phyloP scores from a whole-genome alignment of 2,797 vertebrate species.

The Urophycis tenuis region DNA sequence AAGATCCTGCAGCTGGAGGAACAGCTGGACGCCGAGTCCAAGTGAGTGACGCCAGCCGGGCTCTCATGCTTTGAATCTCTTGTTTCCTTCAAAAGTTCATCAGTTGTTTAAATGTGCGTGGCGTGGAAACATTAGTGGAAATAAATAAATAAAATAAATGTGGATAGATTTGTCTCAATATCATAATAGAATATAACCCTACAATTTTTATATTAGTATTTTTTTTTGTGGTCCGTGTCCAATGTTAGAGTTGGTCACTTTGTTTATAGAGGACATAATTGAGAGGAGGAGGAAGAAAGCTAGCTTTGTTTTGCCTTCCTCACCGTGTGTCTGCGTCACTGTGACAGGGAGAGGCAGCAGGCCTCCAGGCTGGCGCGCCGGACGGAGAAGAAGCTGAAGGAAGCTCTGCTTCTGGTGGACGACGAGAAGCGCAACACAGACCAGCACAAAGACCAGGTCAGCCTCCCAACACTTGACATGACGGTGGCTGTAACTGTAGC shows the following conservation, averaged over 20 bases:
- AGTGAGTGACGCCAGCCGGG: slow-evolving; percentile 65
- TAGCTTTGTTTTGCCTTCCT: neutral
- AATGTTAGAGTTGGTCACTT: too few relatives aligned
- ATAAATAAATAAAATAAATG: too few relatives aligned
- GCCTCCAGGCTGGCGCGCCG: slow-evolving; percentile 78
- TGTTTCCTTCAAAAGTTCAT: too few relatives aligned
- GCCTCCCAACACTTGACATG: neutral
- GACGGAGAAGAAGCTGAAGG: slow-evolving; percentile 92
- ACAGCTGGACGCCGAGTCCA: slow-evolving; percentile 85
- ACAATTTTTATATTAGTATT: too few relatives aligned
- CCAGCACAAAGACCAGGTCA: slow-evolving; percentile 89
- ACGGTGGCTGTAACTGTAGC: too few relatives aligned
- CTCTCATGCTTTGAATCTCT: neutral
- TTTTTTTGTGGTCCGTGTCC: too few relatives aligned
- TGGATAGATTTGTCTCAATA: too few relatives aligned
- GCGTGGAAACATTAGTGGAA: too few relatives aligned
- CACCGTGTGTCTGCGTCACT: neutral
- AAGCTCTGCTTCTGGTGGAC: slow-evolving; percentile 86
- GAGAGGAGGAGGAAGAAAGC: neutral
- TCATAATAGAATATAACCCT: too few relatives aligned
- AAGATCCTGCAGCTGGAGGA: slow-evolving; percentile 88
- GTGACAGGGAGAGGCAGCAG: slow-evolving; percentile 82
- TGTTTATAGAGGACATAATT: neutral
- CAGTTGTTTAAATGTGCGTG: neutral
- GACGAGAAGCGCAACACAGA: slow-evolving; percentile 87